These are phyloP conservation scores for Albula goreensis DNA, from an alignment of 2,113 vertebrate genomes.

Conservation along the genomic window DNA sequence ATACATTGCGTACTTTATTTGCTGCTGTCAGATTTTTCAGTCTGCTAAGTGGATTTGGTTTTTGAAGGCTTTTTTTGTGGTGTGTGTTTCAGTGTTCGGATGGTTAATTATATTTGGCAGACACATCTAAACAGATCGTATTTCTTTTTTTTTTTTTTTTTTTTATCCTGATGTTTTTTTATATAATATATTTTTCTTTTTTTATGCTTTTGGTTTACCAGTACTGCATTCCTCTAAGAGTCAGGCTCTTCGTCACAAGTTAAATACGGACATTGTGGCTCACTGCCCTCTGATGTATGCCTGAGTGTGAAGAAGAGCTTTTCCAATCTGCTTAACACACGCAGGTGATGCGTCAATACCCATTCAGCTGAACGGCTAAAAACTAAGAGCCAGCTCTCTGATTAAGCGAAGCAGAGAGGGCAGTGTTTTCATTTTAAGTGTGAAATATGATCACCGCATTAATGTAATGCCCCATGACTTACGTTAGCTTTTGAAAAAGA, in stretches of 20 bases:
- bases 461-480: background rate
- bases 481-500: constrained; percentile 2
- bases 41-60: background rate
- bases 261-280: background rate
- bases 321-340: background rate
- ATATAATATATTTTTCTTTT: background rate
- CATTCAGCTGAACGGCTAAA: background rate
- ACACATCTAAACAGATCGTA: background rate
- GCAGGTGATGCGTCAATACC: constrained; percentile 3
- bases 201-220: background rate
- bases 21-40: background rate
- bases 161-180: background rate
- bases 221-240: background rate
- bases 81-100: background rate
- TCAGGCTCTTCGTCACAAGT: background rate
- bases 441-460: constrained; percentile 13
- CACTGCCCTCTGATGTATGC: background rate
- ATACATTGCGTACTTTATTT: background rate
- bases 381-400: background rate
- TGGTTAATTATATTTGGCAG: constrained; percentile 10
- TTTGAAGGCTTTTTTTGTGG: background rate
- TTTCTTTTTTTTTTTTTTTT: background rate
- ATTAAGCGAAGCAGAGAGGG: background rate
- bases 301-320: background rate
- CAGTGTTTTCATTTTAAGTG: constrained; percentile 21